Percentiles rank a stretch among this genome's conserved stretches.
phyloP scores from a whole-genome alignment of 2,888 invertebrate genomes.

The Meiosimyza decipiens region DNA sequence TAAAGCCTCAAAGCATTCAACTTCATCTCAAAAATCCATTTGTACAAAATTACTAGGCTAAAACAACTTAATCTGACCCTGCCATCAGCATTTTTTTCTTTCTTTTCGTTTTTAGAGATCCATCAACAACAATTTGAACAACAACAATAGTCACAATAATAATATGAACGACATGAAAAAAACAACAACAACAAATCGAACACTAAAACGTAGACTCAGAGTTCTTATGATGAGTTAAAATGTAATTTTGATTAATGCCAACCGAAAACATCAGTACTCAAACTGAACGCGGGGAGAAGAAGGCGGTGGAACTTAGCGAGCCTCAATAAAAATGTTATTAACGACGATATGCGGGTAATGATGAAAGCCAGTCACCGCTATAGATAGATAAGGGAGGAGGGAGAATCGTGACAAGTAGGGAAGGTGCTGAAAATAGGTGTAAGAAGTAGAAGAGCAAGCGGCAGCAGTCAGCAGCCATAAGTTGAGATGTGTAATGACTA shows the following conservation, averaged over 20 bases:
- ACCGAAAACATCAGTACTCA: constrained; percentile 19
- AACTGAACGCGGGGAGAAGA: constrained; percentile 2
- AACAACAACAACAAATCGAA: background rate
- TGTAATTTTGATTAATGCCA: constrained; percentile 44
- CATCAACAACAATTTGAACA: background rate
- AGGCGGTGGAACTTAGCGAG: constrained; percentile 12
- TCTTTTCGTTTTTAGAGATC: no score
- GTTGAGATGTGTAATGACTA: constrained; percentile 7
- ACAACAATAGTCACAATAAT: background rate
- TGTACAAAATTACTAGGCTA: constrained; percentile 20
- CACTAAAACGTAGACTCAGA: constrained; percentile 2
- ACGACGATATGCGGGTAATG: constrained; percentile 24
- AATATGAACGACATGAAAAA: background rate
- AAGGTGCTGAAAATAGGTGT: background rate
- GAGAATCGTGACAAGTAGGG: background rate
- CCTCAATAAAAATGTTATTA: constrained; percentile 46
- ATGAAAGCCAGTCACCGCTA: background rate
- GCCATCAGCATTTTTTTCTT: constrained; percentile 36
- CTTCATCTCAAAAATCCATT: constrained; percentile 22
- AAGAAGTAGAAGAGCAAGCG: constrained; percentile 4
- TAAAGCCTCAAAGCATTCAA: background rate
- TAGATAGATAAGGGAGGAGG: background rate
- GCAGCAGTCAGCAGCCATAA: background rate
- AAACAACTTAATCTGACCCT: constrained; percentile 45
- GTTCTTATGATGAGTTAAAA: constrained; percentile 30